Conservation (phyloP, 1,140 invertebrate species). For the Venustaconcha ellipsiformis region DNA sequence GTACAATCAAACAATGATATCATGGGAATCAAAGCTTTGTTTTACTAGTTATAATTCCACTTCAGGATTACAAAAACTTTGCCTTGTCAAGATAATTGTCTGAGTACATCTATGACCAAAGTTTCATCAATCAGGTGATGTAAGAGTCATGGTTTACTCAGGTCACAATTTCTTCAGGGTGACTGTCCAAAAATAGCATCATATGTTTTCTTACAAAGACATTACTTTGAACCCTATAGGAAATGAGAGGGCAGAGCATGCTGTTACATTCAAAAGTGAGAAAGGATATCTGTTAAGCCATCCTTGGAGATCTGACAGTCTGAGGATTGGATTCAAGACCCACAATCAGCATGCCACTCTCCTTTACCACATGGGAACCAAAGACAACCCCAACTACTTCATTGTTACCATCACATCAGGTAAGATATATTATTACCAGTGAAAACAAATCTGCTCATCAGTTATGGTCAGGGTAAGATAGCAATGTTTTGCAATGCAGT, state of each 20-base stretch:
- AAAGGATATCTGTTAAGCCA: slow-evolving; percentile 92
- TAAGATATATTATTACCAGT: slow-evolving; percentile 13
- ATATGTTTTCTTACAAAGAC: background rate
- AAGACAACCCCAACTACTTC: slow-evolving; percentile 45
- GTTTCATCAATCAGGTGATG: background rate
- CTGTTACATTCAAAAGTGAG: slow-evolving; percentile 90
- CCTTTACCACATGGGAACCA: slow-evolving; percentile 80
- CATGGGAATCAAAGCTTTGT: no score
- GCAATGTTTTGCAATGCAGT: no score
- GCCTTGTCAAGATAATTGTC: no score
- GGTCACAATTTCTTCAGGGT: background rate
- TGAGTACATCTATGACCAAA: no score
- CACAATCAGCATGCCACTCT: slow-evolving; percentile 90
- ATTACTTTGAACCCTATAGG: slow-evolving; percentile 26
- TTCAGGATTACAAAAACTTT: no score
- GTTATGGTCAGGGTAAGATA: no score
- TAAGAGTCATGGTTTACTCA: background rate
- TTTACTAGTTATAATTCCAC: no score
- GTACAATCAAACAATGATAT: no score
- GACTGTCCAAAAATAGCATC: background rate
- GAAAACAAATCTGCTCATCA: no score
- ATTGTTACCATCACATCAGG: slow-evolving; percentile 46
- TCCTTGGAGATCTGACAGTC: slow-evolving; percentile 90
- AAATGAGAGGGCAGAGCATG: slow-evolving; percentile 29
- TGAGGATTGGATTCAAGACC: slow-evolving; percentile 92